phyloP scores from a whole-genome alignment of 2,113 vertebrate genomes.

The Eclectus roratus region DNA sequence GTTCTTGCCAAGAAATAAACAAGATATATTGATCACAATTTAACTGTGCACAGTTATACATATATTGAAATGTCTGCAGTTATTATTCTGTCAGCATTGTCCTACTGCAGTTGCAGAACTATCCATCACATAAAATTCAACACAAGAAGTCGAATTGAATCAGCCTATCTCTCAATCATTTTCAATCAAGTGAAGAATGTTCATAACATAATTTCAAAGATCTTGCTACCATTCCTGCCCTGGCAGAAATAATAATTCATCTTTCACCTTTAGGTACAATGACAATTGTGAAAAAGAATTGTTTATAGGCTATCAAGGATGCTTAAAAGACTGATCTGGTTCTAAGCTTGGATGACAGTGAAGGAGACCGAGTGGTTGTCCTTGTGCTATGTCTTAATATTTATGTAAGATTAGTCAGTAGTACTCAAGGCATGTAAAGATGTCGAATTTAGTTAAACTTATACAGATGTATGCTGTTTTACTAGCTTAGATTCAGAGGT shows the following conservation, averaged over 20 bases:
- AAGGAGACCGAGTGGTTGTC: not conserved
- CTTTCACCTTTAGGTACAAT: conserved; percentile 41
- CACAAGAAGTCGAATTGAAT: conserved; percentile 22
- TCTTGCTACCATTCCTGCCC: not conserved
- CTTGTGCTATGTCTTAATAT: not conserved
- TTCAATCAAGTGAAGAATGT: conserved; percentile 39
- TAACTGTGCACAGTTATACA: not conserved
- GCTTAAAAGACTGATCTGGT: conserved; percentile 27
- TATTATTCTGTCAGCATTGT: conserved; percentile 20
- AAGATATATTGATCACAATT: conserved; percentile 8
- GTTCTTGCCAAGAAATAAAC: conserved; percentile 11
- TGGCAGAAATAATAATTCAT: conserved; percentile 45
- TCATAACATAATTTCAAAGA: conserved; percentile 18
- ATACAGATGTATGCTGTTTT: not conserved
- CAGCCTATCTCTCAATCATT: conserved; percentile 51
- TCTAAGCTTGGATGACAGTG: not conserved
- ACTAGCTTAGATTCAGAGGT: not conserved
- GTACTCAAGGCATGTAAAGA: not conserved
- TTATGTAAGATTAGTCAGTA: not conserved
- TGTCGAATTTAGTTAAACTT: not conserved
- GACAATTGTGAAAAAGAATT: conserved; percentile 30
- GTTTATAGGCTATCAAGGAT: conserved; percentile 27
- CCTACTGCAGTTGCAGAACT: conserved; percentile 18
- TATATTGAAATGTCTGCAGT: conserved; percentile 6
- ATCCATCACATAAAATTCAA: conserved; percentile 35